Evolutionary conservation across 2,888 invertebrate species (phyloP).

Genomic region (Ennomos erosarius): DNA sequence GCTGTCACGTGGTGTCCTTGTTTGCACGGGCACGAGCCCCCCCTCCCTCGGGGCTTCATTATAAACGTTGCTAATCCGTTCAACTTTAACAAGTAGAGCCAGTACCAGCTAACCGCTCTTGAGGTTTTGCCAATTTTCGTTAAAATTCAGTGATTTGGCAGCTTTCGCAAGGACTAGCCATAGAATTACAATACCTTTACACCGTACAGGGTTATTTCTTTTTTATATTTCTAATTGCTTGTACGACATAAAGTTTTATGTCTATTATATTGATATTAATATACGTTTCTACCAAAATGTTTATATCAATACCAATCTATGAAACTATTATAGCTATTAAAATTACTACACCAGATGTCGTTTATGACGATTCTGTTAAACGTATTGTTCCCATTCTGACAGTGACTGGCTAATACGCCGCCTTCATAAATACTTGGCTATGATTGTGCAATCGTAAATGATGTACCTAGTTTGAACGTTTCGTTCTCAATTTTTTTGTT

Average conservation of each 20-base stretch:
- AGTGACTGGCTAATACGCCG: background rate
- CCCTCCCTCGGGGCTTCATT: constrained; percentile 4
- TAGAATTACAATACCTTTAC: constrained; percentile 6
- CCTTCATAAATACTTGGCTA: background rate
- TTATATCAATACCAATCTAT: constrained; percentile 8
- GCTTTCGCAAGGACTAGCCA: constrained; percentile 12
- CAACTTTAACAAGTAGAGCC: background rate
- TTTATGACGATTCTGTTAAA: constrained; percentile 14
- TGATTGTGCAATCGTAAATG: constrained; percentile 21
- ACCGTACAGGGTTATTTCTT: background rate
- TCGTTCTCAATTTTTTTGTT: constrained; percentile 13
- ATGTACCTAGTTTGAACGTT: constrained; percentile 10
- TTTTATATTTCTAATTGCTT: background rate
- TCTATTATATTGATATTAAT: too few relatives aligned
- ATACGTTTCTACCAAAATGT: too few relatives aligned
- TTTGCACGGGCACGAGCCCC: constrained; percentile 7
- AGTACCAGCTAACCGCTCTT: background rate
- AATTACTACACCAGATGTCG: constrained; percentile 26
- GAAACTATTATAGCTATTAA: constrained; percentile 19
- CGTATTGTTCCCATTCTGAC: constrained; percentile 2
- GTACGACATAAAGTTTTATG: too few relatives aligned
- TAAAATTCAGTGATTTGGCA: constrained; percentile 7
- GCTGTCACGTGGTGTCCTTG: constrained; percentile 17
- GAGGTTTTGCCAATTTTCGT: background rate
- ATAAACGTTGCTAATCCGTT: constrained; percentile 12